phyloP scores from a whole-genome alignment of 2,888 invertebrate species.

The Bruchidius siliquastri region DNA sequence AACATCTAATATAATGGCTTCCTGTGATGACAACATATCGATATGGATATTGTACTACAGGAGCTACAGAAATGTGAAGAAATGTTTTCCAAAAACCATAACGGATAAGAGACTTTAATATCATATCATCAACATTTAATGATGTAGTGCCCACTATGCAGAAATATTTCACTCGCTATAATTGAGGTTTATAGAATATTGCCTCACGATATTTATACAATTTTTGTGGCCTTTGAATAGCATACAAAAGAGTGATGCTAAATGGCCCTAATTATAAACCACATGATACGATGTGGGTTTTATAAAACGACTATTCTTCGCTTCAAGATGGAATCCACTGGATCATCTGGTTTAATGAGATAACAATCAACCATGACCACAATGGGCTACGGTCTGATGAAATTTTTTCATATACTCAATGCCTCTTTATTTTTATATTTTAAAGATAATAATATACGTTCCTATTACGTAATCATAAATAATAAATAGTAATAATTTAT shows the following conservation, averaged over 20 bases:
- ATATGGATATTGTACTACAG: too few relatives aligned
- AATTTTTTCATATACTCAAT: not conserved
- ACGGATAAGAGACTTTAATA: too few relatives aligned
- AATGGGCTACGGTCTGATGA: not conserved
- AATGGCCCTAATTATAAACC: not conserved
- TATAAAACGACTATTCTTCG: not conserved
- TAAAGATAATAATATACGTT: not conserved
- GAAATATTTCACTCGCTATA: not conserved
- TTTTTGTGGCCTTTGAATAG: not conserved
- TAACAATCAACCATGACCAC: not conserved
- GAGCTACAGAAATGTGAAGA: too few relatives aligned
- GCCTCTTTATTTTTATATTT: not conserved
- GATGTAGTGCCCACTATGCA: too few relatives aligned
- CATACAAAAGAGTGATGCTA: not conserved
- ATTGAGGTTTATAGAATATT: not conserved
- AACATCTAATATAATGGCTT: not conserved
- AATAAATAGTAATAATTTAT: too few relatives aligned
- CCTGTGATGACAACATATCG: not conserved
- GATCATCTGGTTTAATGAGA: not conserved
- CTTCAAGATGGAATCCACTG: not conserved
- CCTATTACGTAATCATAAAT: too few relatives aligned
- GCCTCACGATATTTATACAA: not conserved
- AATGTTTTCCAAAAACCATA: too few relatives aligned
- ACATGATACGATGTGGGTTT: not conserved
- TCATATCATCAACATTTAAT: too few relatives aligned